Evolutionary conservation across 2,113 vertebrate genomes (phyloP).

Genomic region (Pyxicephalus adspersus): DNA sequence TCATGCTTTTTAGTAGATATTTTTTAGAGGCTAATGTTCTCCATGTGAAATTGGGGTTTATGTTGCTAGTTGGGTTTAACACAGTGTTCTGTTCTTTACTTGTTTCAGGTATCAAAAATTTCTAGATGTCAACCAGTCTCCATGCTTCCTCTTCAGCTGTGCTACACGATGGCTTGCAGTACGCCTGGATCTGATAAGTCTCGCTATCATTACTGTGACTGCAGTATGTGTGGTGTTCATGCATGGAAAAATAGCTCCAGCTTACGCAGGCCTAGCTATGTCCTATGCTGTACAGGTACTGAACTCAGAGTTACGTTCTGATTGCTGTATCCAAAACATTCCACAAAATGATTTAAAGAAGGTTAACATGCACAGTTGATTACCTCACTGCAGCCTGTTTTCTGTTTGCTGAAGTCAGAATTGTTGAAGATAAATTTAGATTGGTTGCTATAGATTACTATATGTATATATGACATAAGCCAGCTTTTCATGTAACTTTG

Average conservation of each 20-base stretch:
- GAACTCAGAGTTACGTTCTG: background rate
- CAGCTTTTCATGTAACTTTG: background rate
- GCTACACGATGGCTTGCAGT: constrained; percentile 80
- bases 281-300: constrained; percentile 79
- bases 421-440: too few relatives aligned
- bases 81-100: background rate
- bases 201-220: constrained; percentile 73
- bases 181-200: constrained; percentile 80
- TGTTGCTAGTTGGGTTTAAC: background rate
- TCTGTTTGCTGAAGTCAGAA: too few relatives aligned
- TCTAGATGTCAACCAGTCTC: constrained; percentile 78
- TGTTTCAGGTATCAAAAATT: constrained; percentile 75
- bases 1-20: too few relatives aligned
- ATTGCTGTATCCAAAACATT: background rate
- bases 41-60: too few relatives aligned
- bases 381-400: too few relatives aligned
- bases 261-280: constrained; percentile 79
- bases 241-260: constrained; percentile 76
- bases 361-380: too few relatives aligned
- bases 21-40: too few relatives aligned
- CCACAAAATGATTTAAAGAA: too few relatives aligned
- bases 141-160: constrained; percentile 79
- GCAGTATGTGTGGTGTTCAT: constrained; percentile 78
- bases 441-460: too few relatives aligned
- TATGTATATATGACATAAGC: background rate